Base-by-base conservation (phyloP, 2,888 invertebrate species). In the Pristionchus fissidentatus region DNA sequence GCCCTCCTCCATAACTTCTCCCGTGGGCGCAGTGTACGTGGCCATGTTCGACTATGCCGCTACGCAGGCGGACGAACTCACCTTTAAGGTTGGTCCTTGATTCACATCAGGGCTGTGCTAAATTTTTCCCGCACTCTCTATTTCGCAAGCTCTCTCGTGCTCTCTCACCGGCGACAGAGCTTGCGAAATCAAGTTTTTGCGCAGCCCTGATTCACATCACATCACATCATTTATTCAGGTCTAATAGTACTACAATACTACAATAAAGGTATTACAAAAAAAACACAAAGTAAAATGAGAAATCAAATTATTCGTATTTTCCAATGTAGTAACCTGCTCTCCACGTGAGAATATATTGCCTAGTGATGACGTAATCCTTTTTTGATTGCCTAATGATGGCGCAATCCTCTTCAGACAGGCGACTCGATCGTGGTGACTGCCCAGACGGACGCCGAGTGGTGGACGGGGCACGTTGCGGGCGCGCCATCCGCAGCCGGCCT, bases 41-140 rank as follows among this genome's bases (percentile, higher is more conserved):
- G 92, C 91, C 3, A 84, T 88, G 22, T 92, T 88, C 83, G 92
- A 92, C 85, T 92, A 92, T 85, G 87, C 85, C 0, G 90, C 92
- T 8, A 87, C 85, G n/a, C 92, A 91, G 62, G 85, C 84, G 8
- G 92, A 92, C 79, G 92, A 92, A 77, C 86, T 92, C 32, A 78
- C 85, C 8, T 91, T 92, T 86, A 88, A 87, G 77, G 84, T 85
- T 7, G 3, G 35, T 26, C 32, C 3, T 15, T 38, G n/a, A n/a
- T n/a, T n/a, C n/a, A n/a, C n/a, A n/a, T n/a, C 26, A 60, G n/a
- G n/a, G 22, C 8, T 8, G n/a, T n/a, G n/a, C n/a, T n/a, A n/a
- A n/a, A n/a, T n/a, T n/a, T n/a, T n/a, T n/a, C n/a, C n/a, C n/a
- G n/a, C n/a, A n/a, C n/a, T n/a, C n/a, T n/a, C n/a, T n/a, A n/a